Percentiles rank a stretch among this genome's conserved stretches.
Conservation (phyloP, 2,113 vertebrate species). For the Coptodon bakossiorum region DNA sequence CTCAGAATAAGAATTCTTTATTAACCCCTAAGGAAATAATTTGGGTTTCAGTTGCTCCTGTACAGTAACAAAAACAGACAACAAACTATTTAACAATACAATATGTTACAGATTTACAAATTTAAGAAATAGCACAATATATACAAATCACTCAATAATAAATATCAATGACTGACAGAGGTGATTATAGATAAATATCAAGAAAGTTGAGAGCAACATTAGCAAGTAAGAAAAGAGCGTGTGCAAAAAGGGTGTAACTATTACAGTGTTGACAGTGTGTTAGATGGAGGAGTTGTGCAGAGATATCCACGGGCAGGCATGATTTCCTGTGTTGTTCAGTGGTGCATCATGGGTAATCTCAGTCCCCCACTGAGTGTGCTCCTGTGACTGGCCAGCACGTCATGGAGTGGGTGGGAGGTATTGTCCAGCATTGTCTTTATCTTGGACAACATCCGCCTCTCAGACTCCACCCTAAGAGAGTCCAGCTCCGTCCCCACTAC, state of each 20-base stretch:
- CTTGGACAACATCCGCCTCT: not conserved
- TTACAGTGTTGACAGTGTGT: not conserved
- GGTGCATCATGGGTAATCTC: not conserved
- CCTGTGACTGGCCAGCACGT: not conserved
- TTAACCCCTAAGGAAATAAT: no score
- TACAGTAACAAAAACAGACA: no score
- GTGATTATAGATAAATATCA: not conserved
- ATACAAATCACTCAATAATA: not conserved
- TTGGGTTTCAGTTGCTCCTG: no score
- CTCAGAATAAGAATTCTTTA: not conserved
- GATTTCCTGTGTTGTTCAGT: not conserved
- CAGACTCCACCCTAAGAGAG: rapidly evolving
- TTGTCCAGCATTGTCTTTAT: not conserved
- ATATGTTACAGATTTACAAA: not conserved
- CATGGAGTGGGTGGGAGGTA: not conserved
- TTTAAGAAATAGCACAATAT: not conserved
- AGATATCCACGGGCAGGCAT: rapidly evolving
- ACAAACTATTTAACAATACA: no score
- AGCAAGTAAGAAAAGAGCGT: not conserved
- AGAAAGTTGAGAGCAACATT: not conserved
- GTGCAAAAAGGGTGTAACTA: not conserved
- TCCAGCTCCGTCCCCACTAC: not conserved
- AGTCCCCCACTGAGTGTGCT: not conserved
- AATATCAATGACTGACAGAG: rapidly evolving
- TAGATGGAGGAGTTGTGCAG: not conserved